Evolutionary conservation across 23 tunicate species (phyloP), one percentile per base, ranked within the genome.

Genomic region (Halocynthia roretzi): DNA sequence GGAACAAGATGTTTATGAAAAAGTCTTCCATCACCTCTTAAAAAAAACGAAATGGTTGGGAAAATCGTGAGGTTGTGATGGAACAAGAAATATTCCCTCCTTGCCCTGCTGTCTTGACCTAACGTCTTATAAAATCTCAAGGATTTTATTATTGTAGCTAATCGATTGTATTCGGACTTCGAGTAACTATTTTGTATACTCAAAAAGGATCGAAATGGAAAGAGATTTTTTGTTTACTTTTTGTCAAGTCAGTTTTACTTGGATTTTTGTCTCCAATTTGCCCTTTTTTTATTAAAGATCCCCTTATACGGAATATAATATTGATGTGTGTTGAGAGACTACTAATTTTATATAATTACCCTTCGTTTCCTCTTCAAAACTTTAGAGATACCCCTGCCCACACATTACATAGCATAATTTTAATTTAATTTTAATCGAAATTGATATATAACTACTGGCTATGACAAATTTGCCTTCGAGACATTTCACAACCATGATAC

Each of bases 321-420:
- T 48, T 77, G 12, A 60, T 72, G 50, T 72, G 60, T 72, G 50
- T 61, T 72, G 5, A 6, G 7, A 49, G 22, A 50, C 61, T 72
- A 51, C 23, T 10, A 31, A 31, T 31, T 1, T 4, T 31, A 31
- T 31, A 31, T 31, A 31, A 31, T 31, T 31, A 31, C 44, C 44
- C 44, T 31, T 31, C 44, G 44, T 31, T 31, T 31, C 44, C 1
- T 31, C 44, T 31, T 31, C 4, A 31, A 4, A 31, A 31, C 44
- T 31, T 31, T 4, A 31, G 44, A 31, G 44, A 31, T 31, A 31
- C 44, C 44, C 44, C 44, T 31, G 44, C 44, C 44, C 4, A 31
- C 44, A 31, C 44, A 31, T 31, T 31, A 31, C 44, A 31, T 31
- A 31, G 44, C 44, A 31, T 31, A 31, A 31, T 31, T 31, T 31